Conservation (phyloP, 2,113 vertebrate genomes). For the Siphamia tubifer region DNA sequence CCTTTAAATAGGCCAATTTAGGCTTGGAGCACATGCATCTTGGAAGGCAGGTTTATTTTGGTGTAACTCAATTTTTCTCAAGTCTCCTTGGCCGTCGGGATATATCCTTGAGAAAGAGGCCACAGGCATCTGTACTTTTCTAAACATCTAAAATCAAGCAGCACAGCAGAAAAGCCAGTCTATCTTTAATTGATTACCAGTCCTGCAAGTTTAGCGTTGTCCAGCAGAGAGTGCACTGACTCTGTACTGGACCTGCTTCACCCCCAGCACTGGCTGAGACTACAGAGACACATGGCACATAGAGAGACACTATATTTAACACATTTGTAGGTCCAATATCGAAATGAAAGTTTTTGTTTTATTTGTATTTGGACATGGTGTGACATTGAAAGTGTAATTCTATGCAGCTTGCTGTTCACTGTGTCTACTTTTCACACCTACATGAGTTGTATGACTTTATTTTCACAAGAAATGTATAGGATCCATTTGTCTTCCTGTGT, state of each 20-base stretch:
- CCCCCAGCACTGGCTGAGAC: conserved; percentile 3
- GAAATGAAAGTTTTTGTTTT: background rate
- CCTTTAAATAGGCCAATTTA: conserved; percentile 84
- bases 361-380: background rate
- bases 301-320: background rate
- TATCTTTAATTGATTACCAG: background rate
- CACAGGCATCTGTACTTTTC: conserved; percentile 66
- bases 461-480: conserved; percentile 28
- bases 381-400: background rate
- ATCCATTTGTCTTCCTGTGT: conserved; percentile 24
- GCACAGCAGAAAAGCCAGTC: background rate
- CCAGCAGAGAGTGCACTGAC: conserved; percentile 65
- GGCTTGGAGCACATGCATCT: conserved; percentile 80
- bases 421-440: conserved; percentile 14
- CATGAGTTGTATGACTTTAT: background rate
- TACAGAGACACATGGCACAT: background rate
- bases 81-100: conserved; percentile 79
- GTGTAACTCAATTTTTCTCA: conserved; percentile 83
- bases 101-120: conserved; percentile 83
- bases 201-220: conserved; percentile 40
- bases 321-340: background rate
- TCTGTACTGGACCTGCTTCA: conserved; percentile 3
- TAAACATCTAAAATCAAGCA: conserved; percentile 65
- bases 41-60: conserved; percentile 86
- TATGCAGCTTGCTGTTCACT: background rate